Conservation (phyloP, 2,797 vertebrate genomes). For the Chaunax sp. region DNA sequence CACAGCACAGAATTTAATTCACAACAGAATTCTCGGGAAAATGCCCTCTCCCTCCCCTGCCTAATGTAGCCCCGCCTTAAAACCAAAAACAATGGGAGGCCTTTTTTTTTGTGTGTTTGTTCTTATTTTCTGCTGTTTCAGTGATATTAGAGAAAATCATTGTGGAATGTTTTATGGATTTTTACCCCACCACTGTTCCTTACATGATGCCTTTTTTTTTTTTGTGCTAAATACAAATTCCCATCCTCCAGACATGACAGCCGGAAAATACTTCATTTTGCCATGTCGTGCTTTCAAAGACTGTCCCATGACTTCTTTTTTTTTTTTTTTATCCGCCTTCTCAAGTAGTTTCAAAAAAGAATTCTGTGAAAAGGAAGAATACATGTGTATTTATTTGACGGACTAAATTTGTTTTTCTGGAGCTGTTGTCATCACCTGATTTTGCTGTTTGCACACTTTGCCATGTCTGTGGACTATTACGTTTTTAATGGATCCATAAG, state of each 20-base stretch:
- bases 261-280: constrained; percentile 41
- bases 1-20: constrained; percentile 58
- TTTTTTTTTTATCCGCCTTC: constrained; percentile 36
- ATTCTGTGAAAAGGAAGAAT: constrained; percentile 46
- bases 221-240: background rate
- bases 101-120: constrained; percentile 64
- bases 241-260: constrained; percentile 43
- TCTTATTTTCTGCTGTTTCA: constrained; percentile 56
- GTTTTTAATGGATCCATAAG: constrained; percentile 39
- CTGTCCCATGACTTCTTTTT: constrained; percentile 27
- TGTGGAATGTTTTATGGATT: constrained; percentile 74
- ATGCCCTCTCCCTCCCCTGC: constrained; percentile 29
- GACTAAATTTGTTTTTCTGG: constrained; percentile 31
- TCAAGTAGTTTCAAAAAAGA: constrained; percentile 53
- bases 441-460: constrained; percentile 68
- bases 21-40: constrained; percentile 36
- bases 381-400: constrained; percentile 76
- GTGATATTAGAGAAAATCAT: constrained; percentile 57
- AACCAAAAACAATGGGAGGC: constrained; percentile 89
- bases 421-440: constrained; percentile 39
- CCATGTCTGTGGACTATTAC: constrained; percentile 41
- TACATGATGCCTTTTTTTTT: constrained; percentile 49
- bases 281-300: constrained; percentile 36
- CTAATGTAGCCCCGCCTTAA: constrained; percentile 87
- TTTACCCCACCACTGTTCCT: constrained; percentile 30